Evolutionary conservation across 2,113 vertebrate genomes (phyloP), one percentile per base, ranked within the genome.

Genomic region (Tachycineta bicolor): DNA sequence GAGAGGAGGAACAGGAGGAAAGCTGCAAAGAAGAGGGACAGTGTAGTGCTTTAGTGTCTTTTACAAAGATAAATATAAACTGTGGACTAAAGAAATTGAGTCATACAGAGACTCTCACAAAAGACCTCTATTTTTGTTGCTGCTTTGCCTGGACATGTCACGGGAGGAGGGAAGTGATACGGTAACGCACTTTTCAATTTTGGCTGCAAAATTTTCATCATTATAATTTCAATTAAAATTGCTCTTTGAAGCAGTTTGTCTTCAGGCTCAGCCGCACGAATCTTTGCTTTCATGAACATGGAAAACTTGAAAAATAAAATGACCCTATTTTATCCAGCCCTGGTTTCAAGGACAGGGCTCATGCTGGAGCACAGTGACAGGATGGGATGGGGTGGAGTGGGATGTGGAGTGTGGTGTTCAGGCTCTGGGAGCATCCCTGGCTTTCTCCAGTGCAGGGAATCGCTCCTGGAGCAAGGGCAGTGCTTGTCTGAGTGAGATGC

Each of bases 151-250:
- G 69, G 83, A 39, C 5, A 4, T 6, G 11, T 74, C 7, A 39
- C 3, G 6, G 89, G 67, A 83, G 67, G 41, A 90, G 41, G 44
- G 82, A 44, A 55, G 22, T 34, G 49, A 77, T 70, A 34, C 3
- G 1, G 71, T 12, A 67, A 89, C 0, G n/a, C 44, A 6, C 37
- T 77, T 43, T 60, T 76, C 33, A 12, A 31, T 94, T 93, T 73
- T 23, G 85, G 46, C 74, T 55, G 85, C 71, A 60, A 79, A 94
- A 91, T 77, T 53, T 81, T 63, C 88, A 44, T 85, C 91, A 88
- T 96, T 95, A 94, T 78, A n/a, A 95, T 96, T 96, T 96, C 97
- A 97, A 91, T 96, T 97, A 97, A 97, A 96, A 95, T 96, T 94
- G 78, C 62, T 96, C 96, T 98, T 95, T 97, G 95, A 97, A 97